These are phyloP conservation scores for Tetranychus piercei DNA, from an alignment of 2,888 invertebrate species.

Conservation along the genomic window DNA sequence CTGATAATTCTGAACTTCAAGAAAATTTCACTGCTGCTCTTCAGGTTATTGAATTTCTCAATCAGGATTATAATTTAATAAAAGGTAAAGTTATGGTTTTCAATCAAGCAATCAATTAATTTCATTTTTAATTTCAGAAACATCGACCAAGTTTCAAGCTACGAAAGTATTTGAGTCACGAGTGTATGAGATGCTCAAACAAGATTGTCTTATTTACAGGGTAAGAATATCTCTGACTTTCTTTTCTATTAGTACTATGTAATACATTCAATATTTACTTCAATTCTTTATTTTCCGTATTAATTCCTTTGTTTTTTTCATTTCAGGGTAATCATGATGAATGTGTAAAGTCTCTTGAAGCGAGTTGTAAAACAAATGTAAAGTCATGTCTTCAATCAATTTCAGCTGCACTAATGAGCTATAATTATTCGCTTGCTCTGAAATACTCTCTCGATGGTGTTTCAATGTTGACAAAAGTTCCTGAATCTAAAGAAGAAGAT, in stretches of 20 bases:
- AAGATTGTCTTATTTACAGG: not conserved
- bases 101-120: not conserved
- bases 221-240: not conserved
- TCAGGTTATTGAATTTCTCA: constrained; percentile 8
- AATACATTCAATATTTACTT: too few species aligned
- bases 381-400: constrained; percentile 14
- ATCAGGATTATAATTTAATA: not conserved
- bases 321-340: constrained; percentile 4
- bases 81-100: not conserved
- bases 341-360: not conserved
- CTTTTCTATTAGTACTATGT: not conserved
- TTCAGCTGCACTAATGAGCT: constrained; percentile 14
- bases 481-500: not conserved
- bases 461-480: not conserved
- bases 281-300: not conserved
- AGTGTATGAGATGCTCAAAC: constrained; percentile 1
- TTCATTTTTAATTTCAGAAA: not conserved
- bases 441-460: constrained; percentile 3
- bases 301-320: not conserved
- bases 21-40: not conserved
- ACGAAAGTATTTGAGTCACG: not conserved
- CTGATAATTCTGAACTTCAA: constrained; percentile 8
- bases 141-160: not conserved
- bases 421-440: constrained; percentile 10
- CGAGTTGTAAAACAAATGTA: not conserved